Evolutionary conservation across 2,797 vertebrate genomes (phyloP).

Genomic region (Pantherophis vulpinus): DNA sequence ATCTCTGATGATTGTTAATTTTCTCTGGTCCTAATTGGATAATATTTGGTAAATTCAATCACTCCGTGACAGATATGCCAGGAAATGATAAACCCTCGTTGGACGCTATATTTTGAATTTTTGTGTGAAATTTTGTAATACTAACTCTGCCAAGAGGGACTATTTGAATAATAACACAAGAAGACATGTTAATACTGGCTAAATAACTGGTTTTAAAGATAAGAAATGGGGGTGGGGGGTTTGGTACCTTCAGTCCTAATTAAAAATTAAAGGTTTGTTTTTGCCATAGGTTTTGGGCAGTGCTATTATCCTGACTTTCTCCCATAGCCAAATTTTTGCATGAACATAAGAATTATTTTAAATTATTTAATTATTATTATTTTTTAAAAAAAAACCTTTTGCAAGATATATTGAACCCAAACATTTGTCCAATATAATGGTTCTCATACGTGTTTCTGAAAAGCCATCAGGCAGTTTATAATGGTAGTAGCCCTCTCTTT

Average conservation of each 20-base stretch:
- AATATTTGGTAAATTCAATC: not conserved
- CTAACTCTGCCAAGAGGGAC: not conserved
- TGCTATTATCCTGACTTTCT: no score
- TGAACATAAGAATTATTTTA: not conserved
- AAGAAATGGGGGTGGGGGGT: no score
- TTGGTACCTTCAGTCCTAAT: not conserved
- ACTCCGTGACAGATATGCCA: not conserved
- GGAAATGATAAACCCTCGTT: not conserved
- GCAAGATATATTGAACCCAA: not conserved
- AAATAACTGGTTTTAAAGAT: not conserved
- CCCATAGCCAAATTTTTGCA: no score
- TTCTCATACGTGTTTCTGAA: not conserved
- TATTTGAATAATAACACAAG: not conserved
- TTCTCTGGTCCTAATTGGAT: not conserved
- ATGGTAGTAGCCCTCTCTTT: not conserved
- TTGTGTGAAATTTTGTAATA: not conserved
- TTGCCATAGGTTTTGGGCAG: not conserved
- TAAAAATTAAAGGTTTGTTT: not conserved
- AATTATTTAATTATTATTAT: no score
- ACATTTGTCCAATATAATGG: not conserved
- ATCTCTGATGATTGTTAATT: not conserved
- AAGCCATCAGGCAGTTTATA: not conserved
- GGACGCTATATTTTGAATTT: not conserved
- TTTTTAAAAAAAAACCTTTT: no score
- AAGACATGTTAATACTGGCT: not conserved